phyloP scores from a whole-genome alignment of 2,888 invertebrate genomes.

The Sycophila texana region DNA sequence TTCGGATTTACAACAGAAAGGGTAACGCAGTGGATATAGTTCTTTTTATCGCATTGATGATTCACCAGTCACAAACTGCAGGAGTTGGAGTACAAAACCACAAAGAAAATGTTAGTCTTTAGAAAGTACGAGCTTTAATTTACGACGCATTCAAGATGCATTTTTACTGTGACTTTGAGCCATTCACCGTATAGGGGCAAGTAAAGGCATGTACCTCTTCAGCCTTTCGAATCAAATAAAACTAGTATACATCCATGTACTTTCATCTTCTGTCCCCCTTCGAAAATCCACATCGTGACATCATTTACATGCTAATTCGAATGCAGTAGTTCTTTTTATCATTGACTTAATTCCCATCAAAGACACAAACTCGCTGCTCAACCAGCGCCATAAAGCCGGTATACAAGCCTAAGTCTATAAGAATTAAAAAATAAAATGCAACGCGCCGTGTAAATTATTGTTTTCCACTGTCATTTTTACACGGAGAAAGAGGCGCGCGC shows the following conservation, averaged over 20 bases:
- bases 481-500: too few relatives aligned
- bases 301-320: too few relatives aligned
- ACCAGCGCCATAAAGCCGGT: too few relatives aligned
- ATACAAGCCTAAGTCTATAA: too few relatives aligned
- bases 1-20: background rate
- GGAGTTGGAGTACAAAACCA: background rate
- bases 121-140: slow-evolving; percentile 36
- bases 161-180: background rate
- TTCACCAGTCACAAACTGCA: slow-evolving; percentile 5
- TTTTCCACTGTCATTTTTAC: too few relatives aligned
- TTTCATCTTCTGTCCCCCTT: slow-evolving; percentile 15
- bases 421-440: too few relatives aligned
- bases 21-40: background rate
- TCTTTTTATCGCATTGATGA: background rate
- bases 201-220: slow-evolving; percentile 16
- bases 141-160: slow-evolving; percentile 26
- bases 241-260: background rate
- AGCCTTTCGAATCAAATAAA: background rate
- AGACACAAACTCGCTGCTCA: background rate
- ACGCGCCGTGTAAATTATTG: too few relatives aligned
- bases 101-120: slow-evolving; percentile 20
- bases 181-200: background rate
- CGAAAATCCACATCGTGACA: background rate
- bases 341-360: too few relatives aligned
- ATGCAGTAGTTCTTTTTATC: too few relatives aligned